Conservation (phyloP, 2,113 vertebrate species). For the Eptatretus burgeri region DNA sequence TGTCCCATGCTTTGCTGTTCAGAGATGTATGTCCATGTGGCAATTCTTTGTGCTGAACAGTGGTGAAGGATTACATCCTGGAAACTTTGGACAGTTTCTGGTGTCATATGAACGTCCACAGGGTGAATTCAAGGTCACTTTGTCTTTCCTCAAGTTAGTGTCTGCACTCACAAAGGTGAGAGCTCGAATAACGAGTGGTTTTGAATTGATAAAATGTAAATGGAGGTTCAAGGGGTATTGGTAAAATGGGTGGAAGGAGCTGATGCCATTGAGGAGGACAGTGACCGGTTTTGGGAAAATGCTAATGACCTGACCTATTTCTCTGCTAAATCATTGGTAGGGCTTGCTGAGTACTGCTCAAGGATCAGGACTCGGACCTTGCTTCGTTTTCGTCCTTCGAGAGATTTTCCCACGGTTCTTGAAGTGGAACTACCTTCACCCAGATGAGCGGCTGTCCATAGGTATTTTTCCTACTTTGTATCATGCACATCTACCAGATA, state of each 20-base stretch:
- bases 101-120: constrained; percentile 69
- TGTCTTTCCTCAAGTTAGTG: constrained; percentile 57
- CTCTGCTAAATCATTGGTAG: constrained; percentile 16
- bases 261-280: too few species aligned
- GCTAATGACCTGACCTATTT: background rate
- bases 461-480: too few species aligned
- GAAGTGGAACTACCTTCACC: constrained; percentile 26
- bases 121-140: constrained; percentile 61
- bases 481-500: too few species aligned
- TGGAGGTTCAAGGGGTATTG: too few species aligned
- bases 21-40: constrained; percentile 7
- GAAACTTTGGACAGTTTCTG: constrained; percentile 61
- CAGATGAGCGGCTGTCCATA: too few species aligned
- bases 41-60: constrained; percentile 16
- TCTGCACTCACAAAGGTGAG: constrained; percentile 67
- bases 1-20: too few species aligned
- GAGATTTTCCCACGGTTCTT: constrained; percentile 92
- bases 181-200: background rate
- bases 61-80: constrained; percentile 85
- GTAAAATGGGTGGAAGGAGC: too few species aligned
- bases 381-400: constrained; percentile 68
- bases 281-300: too few species aligned
- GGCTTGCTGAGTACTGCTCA: constrained; percentile 83
- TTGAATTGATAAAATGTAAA: too few species aligned
- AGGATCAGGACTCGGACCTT: constrained; percentile 64